Percentiles rank a stretch among this genome's conserved stretches.
Evolutionary conservation across 1,140 invertebrate genomes (phyloP).

Genomic region (Brachionus angularis): DNA sequence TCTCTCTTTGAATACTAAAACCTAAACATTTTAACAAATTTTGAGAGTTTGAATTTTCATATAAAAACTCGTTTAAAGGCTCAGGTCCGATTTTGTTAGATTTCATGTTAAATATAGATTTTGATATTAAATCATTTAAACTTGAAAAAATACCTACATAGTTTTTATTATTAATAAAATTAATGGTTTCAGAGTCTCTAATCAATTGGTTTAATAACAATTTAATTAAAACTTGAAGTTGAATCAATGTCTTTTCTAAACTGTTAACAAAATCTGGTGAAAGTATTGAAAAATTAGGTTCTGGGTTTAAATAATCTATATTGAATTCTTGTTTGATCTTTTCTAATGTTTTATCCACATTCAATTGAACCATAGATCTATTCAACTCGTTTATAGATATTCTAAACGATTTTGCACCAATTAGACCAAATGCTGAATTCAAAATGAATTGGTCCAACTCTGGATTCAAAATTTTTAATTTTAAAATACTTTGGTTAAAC

Average conservation of each 20-base stretch:
- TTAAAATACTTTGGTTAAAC: not conserved
- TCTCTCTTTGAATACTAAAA: slow-evolving; percentile 19
- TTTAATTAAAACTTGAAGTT: slow-evolving; percentile 19
- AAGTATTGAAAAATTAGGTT: not conserved
- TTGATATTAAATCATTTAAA: slow-evolving; percentile 14
- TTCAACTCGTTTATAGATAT: not conserved
- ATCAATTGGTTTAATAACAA: slow-evolving; percentile 21
- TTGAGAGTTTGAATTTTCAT: not conserved
- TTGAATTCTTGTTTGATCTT: not conserved
- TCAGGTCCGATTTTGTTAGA: slow-evolving; percentile 31
- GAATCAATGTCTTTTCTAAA: slow-evolving; percentile 9
- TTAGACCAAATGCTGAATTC: slow-evolving; percentile 1
- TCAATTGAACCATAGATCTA: slow-evolving; percentile 7
- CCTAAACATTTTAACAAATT: slow-evolving; percentile 26
- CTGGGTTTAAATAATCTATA: not conserved
- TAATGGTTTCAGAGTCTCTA: not conserved
- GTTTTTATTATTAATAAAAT: not conserved
- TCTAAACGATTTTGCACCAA: not conserved
- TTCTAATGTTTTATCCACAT: not conserved
- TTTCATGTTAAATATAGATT: slow-evolving; percentile 10
- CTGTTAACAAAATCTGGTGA: slow-evolving; percentile 8
- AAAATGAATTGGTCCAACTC: not conserved
- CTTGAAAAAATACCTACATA: slow-evolving; percentile 3
- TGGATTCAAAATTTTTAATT: not conserved
- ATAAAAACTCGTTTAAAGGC: not conserved